Evolutionary conservation across 2,797 vertebrate genomes (phyloP).

Genomic region (Sparus aurata): DNA sequence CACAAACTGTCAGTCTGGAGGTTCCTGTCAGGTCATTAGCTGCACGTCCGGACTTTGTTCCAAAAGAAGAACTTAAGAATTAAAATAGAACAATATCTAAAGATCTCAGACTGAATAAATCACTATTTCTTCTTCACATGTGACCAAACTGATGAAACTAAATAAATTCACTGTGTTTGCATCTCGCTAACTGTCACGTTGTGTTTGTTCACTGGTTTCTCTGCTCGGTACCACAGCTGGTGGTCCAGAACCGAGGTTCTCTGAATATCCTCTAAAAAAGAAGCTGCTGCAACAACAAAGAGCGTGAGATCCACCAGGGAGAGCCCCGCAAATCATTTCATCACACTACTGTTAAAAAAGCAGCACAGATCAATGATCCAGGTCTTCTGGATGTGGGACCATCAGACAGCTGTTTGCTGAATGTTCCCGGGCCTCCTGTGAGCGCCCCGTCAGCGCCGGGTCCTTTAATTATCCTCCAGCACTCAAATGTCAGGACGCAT

Average conservation of each 20-base stretch:
- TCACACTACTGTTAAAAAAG: constrained; percentile 22
- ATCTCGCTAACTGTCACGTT: too few species aligned
- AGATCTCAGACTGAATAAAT: too few species aligned
- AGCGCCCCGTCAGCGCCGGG: constrained; percentile 10
- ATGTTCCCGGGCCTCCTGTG: background rate
- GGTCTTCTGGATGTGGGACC: constrained; percentile 3
- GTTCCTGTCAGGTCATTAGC: too few species aligned
- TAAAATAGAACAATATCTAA: too few species aligned
- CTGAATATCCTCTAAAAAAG: background rate
- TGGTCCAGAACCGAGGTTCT: background rate
- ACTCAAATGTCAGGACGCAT: constrained; percentile 66
- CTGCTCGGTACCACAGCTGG: constrained; percentile 8
- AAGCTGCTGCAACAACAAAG: constrained; percentile 14
- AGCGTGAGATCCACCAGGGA: background rate
- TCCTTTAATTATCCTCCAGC: constrained; percentile 66
- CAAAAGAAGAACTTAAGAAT: too few species aligned
- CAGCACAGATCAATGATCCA: constrained; percentile 21
- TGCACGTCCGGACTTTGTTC: too few species aligned
- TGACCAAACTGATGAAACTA: too few species aligned
- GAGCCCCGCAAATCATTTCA: constrained; percentile 18
- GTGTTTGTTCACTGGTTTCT: background rate
- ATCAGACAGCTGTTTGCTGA: background rate
- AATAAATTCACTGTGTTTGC: too few species aligned
- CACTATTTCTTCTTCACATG: too few species aligned
- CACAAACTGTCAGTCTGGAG: too few species aligned